Evolutionary conservation across 2,888 invertebrate genomes (phyloP), one percentile per base, ranked within the genome.

Genomic region (Pammene fasciana): DNA sequence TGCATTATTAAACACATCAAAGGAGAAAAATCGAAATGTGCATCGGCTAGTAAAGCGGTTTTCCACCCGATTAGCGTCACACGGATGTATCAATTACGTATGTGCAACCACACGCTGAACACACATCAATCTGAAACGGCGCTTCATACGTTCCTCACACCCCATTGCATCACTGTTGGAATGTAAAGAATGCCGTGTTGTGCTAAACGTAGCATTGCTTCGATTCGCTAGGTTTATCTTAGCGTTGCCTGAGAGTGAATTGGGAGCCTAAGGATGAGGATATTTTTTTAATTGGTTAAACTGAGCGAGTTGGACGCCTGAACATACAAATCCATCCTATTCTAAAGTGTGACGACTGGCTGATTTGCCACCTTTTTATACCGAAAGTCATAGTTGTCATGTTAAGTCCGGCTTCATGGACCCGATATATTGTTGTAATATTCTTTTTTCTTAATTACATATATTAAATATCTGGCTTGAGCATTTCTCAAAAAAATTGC

Each of bases 1-100:
- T 90, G 90, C 88, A 90, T 89, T 91, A 90, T 90, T 90, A 86
- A 90, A 91, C 91, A 92, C 90, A 91, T 92, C 92, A 92, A 92
- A 92, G 91, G 90, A 92, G 92, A 92, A 92, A 92, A 92, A 92
- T 91, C 88, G 88, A 87, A 90, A 89, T 91, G 91, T 86, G 84
- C 91, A 91, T 72, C 86, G 89, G 82, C 82, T 81, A 86, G 92
- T 88, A 87, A 90, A 92, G 85, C 80, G 87, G 86, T 88, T 92
- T 92, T 90, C 90, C 92, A 77, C 77, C 78, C 87, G 92, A 91
- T 91, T 92, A 90, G 79, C 86, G 75, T 73, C 85, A 83, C 84
- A 79, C 80, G 84, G 84, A 84, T 85, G 85, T 87, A 87, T 89
- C 86, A 89, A 90, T 90, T 89, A 89, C 86, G 70, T 83, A 82